phyloP scores from a whole-genome alignment of 2,113 vertebrate species.

The Sakesphorus luctuosus region DNA sequence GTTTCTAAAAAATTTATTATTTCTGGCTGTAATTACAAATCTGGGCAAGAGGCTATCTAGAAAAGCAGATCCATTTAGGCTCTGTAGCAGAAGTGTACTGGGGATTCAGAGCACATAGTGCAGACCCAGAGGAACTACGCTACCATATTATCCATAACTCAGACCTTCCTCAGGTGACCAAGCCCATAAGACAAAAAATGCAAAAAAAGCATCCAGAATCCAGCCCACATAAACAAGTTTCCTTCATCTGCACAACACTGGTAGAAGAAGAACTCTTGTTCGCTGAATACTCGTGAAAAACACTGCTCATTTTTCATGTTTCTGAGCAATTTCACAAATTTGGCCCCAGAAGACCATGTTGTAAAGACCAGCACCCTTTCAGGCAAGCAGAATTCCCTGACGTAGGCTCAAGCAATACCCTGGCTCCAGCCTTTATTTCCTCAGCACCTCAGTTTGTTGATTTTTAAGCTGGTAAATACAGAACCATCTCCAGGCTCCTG shows the following conservation, averaged over 20 bases:
- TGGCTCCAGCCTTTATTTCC: not conserved
- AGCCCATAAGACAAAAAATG: not conserved
- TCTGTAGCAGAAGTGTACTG: not conserved
- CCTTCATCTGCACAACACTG: not conserved
- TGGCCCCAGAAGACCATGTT: not conserved
- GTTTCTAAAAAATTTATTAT: not conserved
- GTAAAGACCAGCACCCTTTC: not conserved
- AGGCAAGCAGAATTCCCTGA: not conserved
- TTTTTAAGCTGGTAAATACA: not conserved
- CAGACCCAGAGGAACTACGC: rapidly evolving
- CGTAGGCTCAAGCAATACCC: not conserved
- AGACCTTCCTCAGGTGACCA: not conserved
- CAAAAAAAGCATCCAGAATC: not conserved
- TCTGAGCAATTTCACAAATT: not conserved
- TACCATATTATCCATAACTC: not conserved
- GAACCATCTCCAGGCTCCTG: not conserved
- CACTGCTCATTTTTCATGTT: not conserved
- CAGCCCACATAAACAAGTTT: not conserved
- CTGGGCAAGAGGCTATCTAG: not conserved
- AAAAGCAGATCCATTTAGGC: not conserved
- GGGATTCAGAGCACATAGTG: not conserved
- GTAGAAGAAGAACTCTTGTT: not conserved
- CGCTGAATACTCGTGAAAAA: not conserved
- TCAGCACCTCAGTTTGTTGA: rapidly evolving
- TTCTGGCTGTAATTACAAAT: not conserved